These are phyloP conservation scores for Stenodera caucasica DNA, from an alignment of 2,888 invertebrate genomes.

Conservation along the genomic window DNA sequence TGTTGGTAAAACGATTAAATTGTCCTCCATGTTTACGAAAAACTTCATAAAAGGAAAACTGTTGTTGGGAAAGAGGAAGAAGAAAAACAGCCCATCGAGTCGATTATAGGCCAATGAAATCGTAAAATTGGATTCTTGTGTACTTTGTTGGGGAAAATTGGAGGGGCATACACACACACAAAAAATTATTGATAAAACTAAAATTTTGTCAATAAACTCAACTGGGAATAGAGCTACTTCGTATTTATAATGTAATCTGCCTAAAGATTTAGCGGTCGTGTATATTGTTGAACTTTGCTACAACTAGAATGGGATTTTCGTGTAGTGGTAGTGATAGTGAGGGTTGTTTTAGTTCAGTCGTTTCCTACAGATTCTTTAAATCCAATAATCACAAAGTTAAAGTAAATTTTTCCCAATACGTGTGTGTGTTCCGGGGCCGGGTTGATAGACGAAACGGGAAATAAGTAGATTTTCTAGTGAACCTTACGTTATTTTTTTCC, in stretches of 20 bases:
- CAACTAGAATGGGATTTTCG: slow-evolving; percentile 1
- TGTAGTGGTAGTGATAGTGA: background rate
- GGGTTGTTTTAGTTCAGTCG: background rate
- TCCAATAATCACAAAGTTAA: background rate
- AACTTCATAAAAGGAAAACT: too few species aligned
- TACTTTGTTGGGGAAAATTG: too few species aligned
- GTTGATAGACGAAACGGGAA: background rate
- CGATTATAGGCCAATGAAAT: background rate
- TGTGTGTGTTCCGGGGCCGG: background rate
- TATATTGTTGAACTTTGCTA: background rate
- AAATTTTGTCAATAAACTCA: background rate
- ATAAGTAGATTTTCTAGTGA: background rate
- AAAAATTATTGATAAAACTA: too few species aligned
- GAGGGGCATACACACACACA: too few species aligned
- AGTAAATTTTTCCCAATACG: background rate
- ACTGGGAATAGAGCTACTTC: too few species aligned
- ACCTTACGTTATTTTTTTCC: too few species aligned
- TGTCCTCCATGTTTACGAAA: too few species aligned
- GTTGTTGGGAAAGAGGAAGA: too few species aligned
- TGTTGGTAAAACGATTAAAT: too few species aligned
- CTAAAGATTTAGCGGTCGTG: background rate
- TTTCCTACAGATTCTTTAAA: background rate
- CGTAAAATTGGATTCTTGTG: background rate
- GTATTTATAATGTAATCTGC: background rate
- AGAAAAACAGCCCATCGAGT: background rate